These are phyloP conservation scores for Adela reaumurella DNA, from an alignment of 2,888 invertebrate genomes.

Conservation along the genomic window DNA sequence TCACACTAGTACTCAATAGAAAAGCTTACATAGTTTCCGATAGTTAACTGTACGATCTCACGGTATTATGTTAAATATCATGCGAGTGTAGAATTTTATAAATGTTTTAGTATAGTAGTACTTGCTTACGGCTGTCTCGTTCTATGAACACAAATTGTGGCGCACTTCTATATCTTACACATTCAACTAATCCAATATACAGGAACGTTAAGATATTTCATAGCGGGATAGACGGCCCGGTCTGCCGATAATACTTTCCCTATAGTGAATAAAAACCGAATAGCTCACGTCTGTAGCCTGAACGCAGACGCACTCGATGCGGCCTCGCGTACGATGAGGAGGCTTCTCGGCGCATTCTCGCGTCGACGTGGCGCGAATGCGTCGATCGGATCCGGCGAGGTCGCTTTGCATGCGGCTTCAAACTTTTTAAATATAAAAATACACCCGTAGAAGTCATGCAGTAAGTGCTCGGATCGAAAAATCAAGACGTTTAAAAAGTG, in stretches of 20 bases:
- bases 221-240: constrained; percentile 30
- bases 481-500: not conserved
- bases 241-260: constrained; percentile 31
- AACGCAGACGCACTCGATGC: not conserved
- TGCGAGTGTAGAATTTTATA: constrained; percentile 36
- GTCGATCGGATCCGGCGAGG: not conserved
- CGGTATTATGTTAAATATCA: constrained; percentile 22
- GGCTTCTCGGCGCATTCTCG: too few species aligned
- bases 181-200: constrained; percentile 37
- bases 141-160: constrained; percentile 53
- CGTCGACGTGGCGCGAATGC: constrained; percentile 4
- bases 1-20: constrained; percentile 1
- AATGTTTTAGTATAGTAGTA: constrained; percentile 27
- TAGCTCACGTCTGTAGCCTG: too few species aligned
- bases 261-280: constrained; percentile 29
- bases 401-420: too few species aligned
- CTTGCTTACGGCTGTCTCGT: constrained; percentile 20
- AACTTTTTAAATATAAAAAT: too few species aligned
- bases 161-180: constrained; percentile 34
- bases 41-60: not conserved
- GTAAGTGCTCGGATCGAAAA: not conserved
- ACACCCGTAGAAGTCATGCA: not conserved
- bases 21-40: constrained; percentile 2
- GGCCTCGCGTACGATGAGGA: constrained; percentile 8
- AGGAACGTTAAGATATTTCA: constrained; percentile 29